Evolutionary conservation across 2,888 invertebrate genomes (phyloP).

Genomic region (Diaprepes abbreviatus): DNA sequence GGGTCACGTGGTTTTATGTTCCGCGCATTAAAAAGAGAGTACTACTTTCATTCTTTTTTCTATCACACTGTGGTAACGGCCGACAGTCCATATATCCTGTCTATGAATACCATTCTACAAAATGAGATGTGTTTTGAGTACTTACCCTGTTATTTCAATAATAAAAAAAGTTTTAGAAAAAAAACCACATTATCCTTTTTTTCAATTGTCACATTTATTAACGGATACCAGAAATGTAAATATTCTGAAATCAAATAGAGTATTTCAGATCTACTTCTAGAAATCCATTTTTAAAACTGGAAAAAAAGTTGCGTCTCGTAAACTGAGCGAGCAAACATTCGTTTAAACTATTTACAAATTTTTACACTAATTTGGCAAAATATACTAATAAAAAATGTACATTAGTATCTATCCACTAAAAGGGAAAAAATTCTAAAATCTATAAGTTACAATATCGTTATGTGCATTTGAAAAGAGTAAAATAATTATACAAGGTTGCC

Average conservation of each 20-base stretch:
- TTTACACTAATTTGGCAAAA: slow-evolving; percentile 62
- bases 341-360: slow-evolving; percentile 60
- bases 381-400: slow-evolving; percentile 51
- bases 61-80: too few species aligned
- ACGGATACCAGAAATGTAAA: slow-evolving; percentile 37
- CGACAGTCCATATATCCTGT: too few species aligned
- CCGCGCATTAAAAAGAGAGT: too few species aligned
- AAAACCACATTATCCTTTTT: not conserved
- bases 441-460: slow-evolving; percentile 27
- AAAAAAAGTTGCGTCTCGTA: slow-evolving; percentile 21
- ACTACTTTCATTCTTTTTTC: too few species aligned
- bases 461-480: slow-evolving; percentile 21
- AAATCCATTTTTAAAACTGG: slow-evolving; percentile 31
- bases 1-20: too few species aligned
- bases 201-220: slow-evolving; percentile 40
- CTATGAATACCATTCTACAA: too few species aligned
- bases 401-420: slow-evolving; percentile 39
- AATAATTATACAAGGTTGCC: too few species aligned
- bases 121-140: too few species aligned
- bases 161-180: not conserved
- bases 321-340: slow-evolving; percentile 31
- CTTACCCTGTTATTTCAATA: too few species aligned
- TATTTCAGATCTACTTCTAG: slow-evolving; percentile 32
- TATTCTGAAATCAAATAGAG: slow-evolving; percentile 26
- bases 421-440: slow-evolving; percentile 25